These are phyloP conservation scores for Nyctalus aviator DNA, from an alignment of 2,797 vertebrate genomes.

Conservation along the genomic window DNA sequence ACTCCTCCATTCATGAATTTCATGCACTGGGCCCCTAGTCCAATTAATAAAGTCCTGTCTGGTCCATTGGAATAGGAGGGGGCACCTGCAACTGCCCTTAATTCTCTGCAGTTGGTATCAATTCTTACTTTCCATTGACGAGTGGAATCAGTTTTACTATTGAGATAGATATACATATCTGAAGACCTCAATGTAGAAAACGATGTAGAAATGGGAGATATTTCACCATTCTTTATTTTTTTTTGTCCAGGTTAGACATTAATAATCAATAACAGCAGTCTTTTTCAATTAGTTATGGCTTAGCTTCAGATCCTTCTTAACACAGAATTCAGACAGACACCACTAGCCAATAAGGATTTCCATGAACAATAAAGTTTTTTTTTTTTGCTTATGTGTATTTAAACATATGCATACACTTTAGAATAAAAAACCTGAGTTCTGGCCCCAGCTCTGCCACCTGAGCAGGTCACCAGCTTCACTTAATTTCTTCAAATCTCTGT, in stretches of 20 bases:
- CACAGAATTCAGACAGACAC: background rate
- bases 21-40: too few species aligned
- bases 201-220: background rate
- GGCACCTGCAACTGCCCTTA: background rate
- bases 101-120: background rate
- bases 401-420: background rate
- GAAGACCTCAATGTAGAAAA: background rate
- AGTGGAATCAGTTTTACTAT: background rate
- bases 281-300: background rate
- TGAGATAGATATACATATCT: background rate
- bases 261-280: background rate
- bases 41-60: background rate
- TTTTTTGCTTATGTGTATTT: background rate
- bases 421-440: conserved; percentile 43
- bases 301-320: background rate
- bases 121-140: background rate
- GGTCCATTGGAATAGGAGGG: background rate
- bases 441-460: background rate
- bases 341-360: background rate
- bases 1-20: too few species aligned
- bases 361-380: background rate
- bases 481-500: background rate
- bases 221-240: background rate
- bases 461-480: background rate
- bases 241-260: background rate